phyloP scores from a whole-genome alignment of 2,113 vertebrate genomes.

The Chionodraco myersi region DNA sequence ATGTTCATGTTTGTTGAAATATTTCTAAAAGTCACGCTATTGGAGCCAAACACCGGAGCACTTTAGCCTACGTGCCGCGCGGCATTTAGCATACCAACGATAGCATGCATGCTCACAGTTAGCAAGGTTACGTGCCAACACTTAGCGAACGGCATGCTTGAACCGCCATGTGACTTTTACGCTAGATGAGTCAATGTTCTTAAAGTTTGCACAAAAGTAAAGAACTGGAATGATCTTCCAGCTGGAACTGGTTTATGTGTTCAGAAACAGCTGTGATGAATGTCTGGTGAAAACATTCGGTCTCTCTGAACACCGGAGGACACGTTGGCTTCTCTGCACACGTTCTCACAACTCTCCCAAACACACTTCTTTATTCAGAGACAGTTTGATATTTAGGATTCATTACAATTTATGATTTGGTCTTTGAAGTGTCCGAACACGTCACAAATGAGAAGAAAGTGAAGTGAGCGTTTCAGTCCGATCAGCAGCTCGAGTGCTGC shows the following conservation, averaged over 20 bases:
- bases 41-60: background rate
- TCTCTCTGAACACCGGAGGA: background rate
- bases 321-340: background rate
- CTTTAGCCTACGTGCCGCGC: too few relatives aligned
- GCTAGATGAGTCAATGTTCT: too few relatives aligned
- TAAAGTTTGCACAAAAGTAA: too few relatives aligned
- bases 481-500: background rate
- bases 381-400: background rate
- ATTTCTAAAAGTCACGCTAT: background rate
- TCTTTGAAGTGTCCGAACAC: background rate
- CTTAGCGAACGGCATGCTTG: background rate
- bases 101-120: conserved; percentile 9
- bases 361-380: background rate
- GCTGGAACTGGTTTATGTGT: too few relatives aligned
- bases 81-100: too few relatives aligned
- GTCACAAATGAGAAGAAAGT: background rate
- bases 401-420: background rate
- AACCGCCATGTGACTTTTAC: background rate
- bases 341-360: background rate
- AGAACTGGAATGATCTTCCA: too few relatives aligned
- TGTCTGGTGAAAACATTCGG: conserved; percentile 1
- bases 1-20: background rate
- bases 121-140: background rate
- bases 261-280: background rate
- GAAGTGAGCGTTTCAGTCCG: background rate